Base-by-base conservation (phyloP, 2,888 invertebrate genomes). In the Sarcophaga caerulescens region DNA sequence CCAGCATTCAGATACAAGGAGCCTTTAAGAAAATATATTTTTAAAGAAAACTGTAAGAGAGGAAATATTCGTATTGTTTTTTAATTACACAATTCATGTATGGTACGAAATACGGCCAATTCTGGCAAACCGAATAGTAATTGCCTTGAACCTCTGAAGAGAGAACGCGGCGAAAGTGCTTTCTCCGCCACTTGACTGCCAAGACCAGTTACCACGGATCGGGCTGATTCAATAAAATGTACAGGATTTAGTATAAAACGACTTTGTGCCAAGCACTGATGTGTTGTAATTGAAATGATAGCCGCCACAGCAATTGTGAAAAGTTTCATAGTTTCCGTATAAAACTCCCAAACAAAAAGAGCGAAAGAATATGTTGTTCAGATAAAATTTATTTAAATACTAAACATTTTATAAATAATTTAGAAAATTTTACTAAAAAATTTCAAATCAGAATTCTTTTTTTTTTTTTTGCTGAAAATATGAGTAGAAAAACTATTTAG, bases 1-100 rank as follows among this genome's bases (percentile, higher is more conserved):
- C 87, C 86, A 2, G 85, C 70, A 0, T 85, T 76, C 5, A 90
- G 45, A 52, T 89, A 89, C 19, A 87, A 71, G 1, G 89, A 89
- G 71, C 90, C 90, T 91, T 35, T 14, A 81, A 75, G 10, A 2
- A 45, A 19, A 35, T 17, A 59, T 35, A 35, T 35, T 35, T 35
- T 35, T 35, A 35, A 35, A 35, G 8, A 10, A 35, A 35, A 8
- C 8, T 35, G 35, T 1, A 8, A 10, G 8, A 35, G 35, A 62
- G 23, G 5, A 35, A n/a, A n/a, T 45, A 23, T 6, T 35, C 8
- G 35, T 35, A 35, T 35, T 74, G 3, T 14, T 44, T 21, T 17
- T 21, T 47, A 74, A 66, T 75, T 85, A 85, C 85, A 85, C 10
- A 85, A 66, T 6, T 79, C 52, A 71, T 85, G 45, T 21, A 85